phyloP scores from a whole-genome alignment of 1,140 invertebrate genomes.

The Apis florea region DNA sequence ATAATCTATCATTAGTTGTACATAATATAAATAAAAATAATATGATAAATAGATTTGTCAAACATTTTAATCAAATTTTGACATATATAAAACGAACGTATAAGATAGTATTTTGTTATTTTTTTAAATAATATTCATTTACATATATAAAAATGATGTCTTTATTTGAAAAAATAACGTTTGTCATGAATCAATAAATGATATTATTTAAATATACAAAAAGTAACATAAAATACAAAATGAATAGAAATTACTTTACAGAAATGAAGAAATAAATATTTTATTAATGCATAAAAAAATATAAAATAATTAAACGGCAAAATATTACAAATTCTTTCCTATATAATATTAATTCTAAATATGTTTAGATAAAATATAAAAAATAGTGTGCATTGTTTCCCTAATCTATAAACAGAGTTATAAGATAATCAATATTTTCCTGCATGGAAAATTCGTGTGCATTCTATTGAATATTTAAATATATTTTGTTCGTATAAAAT shows the following conservation, averaged over 20 bases:
- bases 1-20: background rate
- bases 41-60: background rate
- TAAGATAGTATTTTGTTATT: constrained; percentile 32
- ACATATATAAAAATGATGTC: background rate
- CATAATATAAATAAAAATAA: constrained; percentile 12
- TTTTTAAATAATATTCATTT: background rate
- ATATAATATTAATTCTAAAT: background rate
- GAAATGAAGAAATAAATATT: too few species aligned
- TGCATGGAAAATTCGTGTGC: constrained; percentile 14
- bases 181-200: background rate
- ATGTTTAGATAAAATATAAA: background rate
- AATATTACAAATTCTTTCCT: constrained; percentile 35
- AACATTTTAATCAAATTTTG: constrained; percentile 18
- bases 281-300: background rate
- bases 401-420: background rate
- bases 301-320: background rate
- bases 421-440: constrained; percentile 58
- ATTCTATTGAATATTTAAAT: background rate
- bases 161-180: background rate
- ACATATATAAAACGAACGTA: background rate
- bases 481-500: constrained; percentile 5
- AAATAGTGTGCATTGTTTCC: background rate
- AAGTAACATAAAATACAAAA: background rate
- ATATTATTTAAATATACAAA: background rate
- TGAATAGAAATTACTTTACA: too few species aligned